Conservation (phyloP, 2,113 vertebrate species). For the Sorex fumeus region DNA sequence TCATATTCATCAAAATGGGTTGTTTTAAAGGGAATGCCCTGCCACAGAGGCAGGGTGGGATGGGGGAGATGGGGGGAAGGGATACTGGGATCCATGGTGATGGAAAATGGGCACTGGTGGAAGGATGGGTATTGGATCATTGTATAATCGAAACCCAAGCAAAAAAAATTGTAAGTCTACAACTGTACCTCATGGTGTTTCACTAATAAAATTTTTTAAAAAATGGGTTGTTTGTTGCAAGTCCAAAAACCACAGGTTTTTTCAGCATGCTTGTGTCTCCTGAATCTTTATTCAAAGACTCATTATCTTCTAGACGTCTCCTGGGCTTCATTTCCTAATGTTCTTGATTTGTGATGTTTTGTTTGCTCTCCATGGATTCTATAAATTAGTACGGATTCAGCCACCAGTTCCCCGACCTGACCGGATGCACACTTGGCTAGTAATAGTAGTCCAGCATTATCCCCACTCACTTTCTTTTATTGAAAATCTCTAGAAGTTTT, state of each 20-base stretch:
- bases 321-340: slow-evolving; percentile 82
- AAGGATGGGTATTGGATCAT: too few relatives aligned
- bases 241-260: slow-evolving; percentile 80
- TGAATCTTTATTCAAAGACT: slow-evolving; percentile 81
- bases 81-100: too few relatives aligned
- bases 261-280: slow-evolving; percentile 77
- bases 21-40: slow-evolving; percentile 16
- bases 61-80: too few relatives aligned
- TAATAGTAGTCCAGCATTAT: too few relatives aligned
- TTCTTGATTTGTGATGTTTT: slow-evolving; percentile 82
- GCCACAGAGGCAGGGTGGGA: too few relatives aligned
- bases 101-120: too few relatives aligned
- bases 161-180: slow-evolving; percentile 59
- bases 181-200: too few relatives aligned
- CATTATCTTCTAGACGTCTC: slow-evolving; percentile 81
- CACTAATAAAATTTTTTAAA: too few relatives aligned
- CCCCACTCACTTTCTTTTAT: slow-evolving; percentile 6
- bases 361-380: slow-evolving; percentile 83
- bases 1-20: slow-evolving; percentile 85
- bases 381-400: slow-evolving; percentile 76
- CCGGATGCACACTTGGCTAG: too few relatives aligned
- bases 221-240: too few relatives aligned
- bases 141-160: too few relatives aligned
- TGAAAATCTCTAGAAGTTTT: background rate
- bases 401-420: background rate